phyloP scores from a whole-genome alignment of 1,140 invertebrate genomes.

The Cydia pomonella region DNA sequence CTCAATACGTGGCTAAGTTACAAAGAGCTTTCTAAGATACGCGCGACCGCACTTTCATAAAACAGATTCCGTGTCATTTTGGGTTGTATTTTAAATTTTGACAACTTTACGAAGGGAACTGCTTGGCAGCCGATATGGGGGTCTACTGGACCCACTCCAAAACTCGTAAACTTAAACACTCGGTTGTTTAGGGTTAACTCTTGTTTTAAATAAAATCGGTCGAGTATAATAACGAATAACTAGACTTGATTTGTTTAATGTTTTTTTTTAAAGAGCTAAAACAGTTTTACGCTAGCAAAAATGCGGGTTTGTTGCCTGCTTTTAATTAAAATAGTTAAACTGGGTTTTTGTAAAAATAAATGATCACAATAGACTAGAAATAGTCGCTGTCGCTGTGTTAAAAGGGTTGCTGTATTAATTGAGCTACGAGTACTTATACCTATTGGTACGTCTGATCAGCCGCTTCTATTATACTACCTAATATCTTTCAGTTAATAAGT shows the following conservation, averaged over 20 bases:
- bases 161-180: constrained; percentile 41
- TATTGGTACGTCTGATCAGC: too few species aligned
- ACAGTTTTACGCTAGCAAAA: background rate
- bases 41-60: constrained; percentile 21
- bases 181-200: constrained; percentile 23
- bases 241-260: background rate
- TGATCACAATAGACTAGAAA: too few species aligned
- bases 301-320: too few species aligned
- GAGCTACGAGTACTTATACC: too few species aligned
- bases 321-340: too few species aligned
- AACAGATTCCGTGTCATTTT: constrained; percentile 31
- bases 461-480: too few species aligned
- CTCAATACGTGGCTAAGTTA: constrained; percentile 9
- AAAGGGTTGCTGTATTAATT: too few species aligned
- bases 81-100: constrained; percentile 21
- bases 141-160: constrained; percentile 44
- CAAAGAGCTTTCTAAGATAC: constrained; percentile 19
- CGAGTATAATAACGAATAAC: background rate
- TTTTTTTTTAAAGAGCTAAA: background rate
- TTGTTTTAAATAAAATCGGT: constrained; percentile 9
- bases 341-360: too few species aligned
- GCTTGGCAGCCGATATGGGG: constrained; percentile 38
- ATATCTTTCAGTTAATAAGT: too few species aligned
- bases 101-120: constrained; percentile 35
- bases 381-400: too few species aligned